Base-by-base conservation (phyloP, 1,140 invertebrate genomes). In the Drosophila busckii region DNA sequence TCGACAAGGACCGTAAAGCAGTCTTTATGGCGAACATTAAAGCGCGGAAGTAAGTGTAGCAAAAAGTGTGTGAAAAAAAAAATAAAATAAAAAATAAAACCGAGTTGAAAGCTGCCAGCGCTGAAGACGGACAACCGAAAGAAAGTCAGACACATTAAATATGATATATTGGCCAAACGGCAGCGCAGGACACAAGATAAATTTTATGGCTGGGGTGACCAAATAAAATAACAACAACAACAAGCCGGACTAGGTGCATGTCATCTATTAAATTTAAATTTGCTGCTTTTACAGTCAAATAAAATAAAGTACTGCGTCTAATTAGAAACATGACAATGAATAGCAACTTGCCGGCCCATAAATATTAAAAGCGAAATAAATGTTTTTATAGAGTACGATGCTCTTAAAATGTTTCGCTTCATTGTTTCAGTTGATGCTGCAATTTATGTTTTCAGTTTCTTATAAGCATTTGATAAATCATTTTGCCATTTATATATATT, bases 81-180 rank as follows among this genome's bases (percentile, higher is more conserved):
- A 54, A 17, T 34, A 8, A 41, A 38, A 26, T 19, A 26, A 25
- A 49, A 58, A 70, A 13, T 16, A 7, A 44, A 44, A 29, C 17
- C n/a, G 31, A 29, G 31, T 67, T 59, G 49, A 70, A 70, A 70
- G n/a, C 60, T 71, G 48, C 67, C 61, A 42, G 37, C 35, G 8
- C 26, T 34, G 55, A 58, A 34, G 10, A 13, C 2, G n/a, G 28
- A 25, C 23, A 75, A 54, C 44, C 67, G 60, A 42, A 52, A 60
- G 50, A 62, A 52, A 62, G 50, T 71, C 73, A 78, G 71, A 78
- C 73, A 71, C 73, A 78, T 78, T 78, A 78, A 78, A 78, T 71
- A 78, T 78, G 73, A 78, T 78, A 80, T 78, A 78, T 78, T 78
- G 53, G 73, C 31, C 32, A 44, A 63, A 73, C 66, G 58, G 63